A percentile compares a stretch with the other conserved stretches of the same genome.
These are phyloP conservation scores for Paraplagusia blochii DNA, from an alignment of 2,113 vertebrate species.

Conservation along the genomic window DNA sequence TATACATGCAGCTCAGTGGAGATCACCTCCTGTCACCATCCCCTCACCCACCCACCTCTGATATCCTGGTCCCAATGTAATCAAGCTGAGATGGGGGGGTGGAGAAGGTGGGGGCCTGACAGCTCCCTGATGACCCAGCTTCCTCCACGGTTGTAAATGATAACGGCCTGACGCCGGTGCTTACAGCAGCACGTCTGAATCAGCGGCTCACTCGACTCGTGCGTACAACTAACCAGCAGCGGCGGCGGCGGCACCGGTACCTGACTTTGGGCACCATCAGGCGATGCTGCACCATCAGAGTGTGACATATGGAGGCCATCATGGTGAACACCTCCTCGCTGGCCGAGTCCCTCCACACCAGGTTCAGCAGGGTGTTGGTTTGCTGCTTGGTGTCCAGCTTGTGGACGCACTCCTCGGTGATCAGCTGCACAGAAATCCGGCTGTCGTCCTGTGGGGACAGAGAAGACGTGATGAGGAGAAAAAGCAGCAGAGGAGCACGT, in stretches of 20 bases:
- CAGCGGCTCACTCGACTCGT: constrained; percentile 7
- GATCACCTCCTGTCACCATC: constrained; percentile 60
- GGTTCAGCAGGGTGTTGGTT: constrained; percentile 88
- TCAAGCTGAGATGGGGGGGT: constrained; percentile 65
- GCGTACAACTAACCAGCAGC: neutral
- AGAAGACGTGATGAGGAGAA: neutral
- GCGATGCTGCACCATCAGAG: constrained; percentile 95
- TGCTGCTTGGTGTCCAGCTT: constrained; percentile 95
- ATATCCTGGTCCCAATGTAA: constrained; percentile 81
- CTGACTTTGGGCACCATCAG: constrained; percentile 98
- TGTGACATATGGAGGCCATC: constrained; percentile 95
- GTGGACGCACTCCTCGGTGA: constrained; percentile 91
- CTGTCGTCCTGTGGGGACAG: constrained; percentile 77
- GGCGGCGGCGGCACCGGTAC: constrained; percentile 58
- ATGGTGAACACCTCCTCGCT: constrained; percentile 88
- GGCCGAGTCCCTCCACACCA: constrained; percentile 96
- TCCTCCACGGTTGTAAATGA: constrained; percentile 82
- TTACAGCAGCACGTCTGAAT: constrained; percentile 64
- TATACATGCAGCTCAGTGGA: constrained; percentile 42
- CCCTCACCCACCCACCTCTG: constrained; percentile 63
- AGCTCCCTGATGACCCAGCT: constrained; percentile 80
- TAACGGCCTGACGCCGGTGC: constrained; percentile 75
- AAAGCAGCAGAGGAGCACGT: no score
- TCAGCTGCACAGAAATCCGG: constrained; percentile 84
- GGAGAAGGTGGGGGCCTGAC: constrained; percentile 47